These are phyloP conservation scores for Platyura marginata DNA, from an alignment of 1,140 invertebrate genomes.

Conservation along the genomic window DNA sequence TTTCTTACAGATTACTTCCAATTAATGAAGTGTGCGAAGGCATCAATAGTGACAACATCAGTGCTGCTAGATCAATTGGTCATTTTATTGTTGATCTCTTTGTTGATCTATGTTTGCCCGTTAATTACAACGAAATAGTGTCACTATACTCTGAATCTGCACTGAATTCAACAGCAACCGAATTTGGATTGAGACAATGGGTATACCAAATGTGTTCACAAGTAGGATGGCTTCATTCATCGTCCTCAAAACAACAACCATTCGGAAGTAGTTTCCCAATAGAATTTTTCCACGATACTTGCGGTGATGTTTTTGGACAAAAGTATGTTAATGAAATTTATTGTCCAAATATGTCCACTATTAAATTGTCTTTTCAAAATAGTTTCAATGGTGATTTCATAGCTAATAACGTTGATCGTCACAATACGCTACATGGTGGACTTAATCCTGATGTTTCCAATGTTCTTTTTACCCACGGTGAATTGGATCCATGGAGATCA, in stretches of 20 bases:
- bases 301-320: not conserved
- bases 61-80: not conserved
- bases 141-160: not conserved
- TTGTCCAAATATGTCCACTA: constrained; percentile 20
- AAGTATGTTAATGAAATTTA: constrained; percentile 7
- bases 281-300: not conserved
- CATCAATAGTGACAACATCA: not conserved
- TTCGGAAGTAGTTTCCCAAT: constrained; percentile 30
- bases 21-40: not conserved
- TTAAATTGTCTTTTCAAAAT: not conserved
- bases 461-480: constrained; percentile 42
- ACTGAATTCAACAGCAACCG: not conserved
- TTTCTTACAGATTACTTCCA: no score
- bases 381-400: not conserved
- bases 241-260: constrained; percentile 32
- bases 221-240: constrained; percentile 54
- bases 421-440: constrained; percentile 39
- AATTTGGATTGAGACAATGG: constrained; percentile 32
- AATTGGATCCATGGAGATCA: constrained; percentile 37
- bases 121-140: not conserved
- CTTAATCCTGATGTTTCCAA: constrained; percentile 29
- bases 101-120: not conserved
- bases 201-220: constrained; percentile 54
- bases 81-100: not conserved
- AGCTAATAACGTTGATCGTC: constrained; percentile 23